Percentiles rank a stretch among this genome's conserved stretches.
Conservation (phyloP, 1,140 invertebrate species). For the Bombus waltoni region DNA sequence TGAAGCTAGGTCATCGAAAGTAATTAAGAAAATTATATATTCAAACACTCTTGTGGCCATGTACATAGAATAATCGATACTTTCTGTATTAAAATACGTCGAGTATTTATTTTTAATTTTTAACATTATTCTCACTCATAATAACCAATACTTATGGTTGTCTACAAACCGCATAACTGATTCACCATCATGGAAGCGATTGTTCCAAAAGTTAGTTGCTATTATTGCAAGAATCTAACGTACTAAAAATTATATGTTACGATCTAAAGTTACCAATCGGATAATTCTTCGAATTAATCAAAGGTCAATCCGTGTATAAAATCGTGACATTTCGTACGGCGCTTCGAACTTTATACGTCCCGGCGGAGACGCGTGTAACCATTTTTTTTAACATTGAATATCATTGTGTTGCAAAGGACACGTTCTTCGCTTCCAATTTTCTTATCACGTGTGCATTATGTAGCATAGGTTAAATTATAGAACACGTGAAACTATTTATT, state of each 20-base stretch:
- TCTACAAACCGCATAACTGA: background rate
- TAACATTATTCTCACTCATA: background rate
- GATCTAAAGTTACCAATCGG: background rate
- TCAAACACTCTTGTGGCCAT: background rate
- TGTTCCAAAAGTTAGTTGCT: background rate
- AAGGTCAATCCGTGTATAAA: background rate
- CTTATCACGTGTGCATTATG: slow-evolving; percentile 24
- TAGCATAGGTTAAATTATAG: slow-evolving; percentile 22
- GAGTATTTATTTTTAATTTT: background rate
- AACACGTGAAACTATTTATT: slow-evolving; percentile 52
- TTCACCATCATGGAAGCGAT: background rate
- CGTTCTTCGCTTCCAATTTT: slow-evolving; percentile 11
- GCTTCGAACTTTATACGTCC: background rate
- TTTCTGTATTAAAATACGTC: background rate
- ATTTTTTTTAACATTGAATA: background rate
- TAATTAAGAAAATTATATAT: background rate
- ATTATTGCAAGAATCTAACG: too few species aligned
- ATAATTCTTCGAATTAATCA: background rate
- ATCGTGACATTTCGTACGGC: background rate
- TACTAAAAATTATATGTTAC: background rate
- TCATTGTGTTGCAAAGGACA: background rate
- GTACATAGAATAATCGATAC: background rate
- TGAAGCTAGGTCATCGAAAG: background rate
- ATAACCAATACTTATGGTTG: background rate
- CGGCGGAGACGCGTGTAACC: background rate